These are phyloP conservation scores for Eretmochelys imbricata DNA, from an alignment of 2,113 vertebrate genomes.

Conservation along the genomic window DNA sequence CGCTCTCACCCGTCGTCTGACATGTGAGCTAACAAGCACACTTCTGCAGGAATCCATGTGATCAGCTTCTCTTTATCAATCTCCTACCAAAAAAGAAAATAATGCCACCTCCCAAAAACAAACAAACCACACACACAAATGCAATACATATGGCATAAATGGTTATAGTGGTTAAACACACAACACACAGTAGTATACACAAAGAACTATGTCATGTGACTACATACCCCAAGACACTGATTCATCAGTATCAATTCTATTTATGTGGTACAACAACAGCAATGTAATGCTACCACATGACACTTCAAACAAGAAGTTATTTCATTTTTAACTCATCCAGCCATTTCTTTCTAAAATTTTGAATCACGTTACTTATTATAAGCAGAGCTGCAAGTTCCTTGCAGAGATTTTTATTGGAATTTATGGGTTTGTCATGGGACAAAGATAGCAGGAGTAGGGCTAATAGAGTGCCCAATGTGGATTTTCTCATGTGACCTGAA, in stretches of 20 bases:
- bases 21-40: neutral
- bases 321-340: neutral
- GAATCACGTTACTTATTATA: neutral
- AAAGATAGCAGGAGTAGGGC: neutral
- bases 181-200: neutral
- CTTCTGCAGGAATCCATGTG: neutral
- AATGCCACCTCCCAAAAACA: neutral
- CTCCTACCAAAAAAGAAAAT: neutral
- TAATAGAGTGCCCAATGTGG: neutral
- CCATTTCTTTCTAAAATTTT: neutral
- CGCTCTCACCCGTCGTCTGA: neutral
- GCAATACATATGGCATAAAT: neutral
- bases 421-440: neutral
- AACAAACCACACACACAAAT: neutral
- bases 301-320: neutral
- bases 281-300: neutral
- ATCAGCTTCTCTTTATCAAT: neutral
- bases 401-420: neutral
- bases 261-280: neutral
- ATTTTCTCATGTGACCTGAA: accelerated
- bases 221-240: neutral
- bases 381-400: neutral
- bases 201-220: neutral
- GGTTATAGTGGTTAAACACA: neutral
- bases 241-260: constrained; percentile 12